Evolutionary conservation across 2,888 invertebrate species (phyloP).

Genomic region (Aricia artaxerxes): DNA sequence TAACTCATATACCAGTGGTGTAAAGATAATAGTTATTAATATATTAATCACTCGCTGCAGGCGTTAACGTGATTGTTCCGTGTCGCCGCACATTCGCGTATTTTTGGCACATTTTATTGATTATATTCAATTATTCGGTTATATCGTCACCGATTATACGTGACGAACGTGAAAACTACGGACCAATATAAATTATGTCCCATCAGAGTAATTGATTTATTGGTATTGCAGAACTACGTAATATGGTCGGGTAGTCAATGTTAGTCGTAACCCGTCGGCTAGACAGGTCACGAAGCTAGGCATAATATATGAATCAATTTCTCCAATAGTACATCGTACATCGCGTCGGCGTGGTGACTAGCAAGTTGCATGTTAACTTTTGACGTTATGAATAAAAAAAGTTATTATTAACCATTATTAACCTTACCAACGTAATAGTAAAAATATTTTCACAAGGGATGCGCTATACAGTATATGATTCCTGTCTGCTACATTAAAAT

Average conservation of each 20-base stretch:
- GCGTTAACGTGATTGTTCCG: background rate
- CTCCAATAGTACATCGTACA: background rate
- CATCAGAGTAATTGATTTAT: background rate
- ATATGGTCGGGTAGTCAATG: background rate
- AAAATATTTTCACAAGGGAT: too few species aligned
- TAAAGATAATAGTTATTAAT: background rate
- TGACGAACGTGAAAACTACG: background rate
- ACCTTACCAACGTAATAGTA: too few species aligned
- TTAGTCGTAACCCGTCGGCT: too few species aligned
- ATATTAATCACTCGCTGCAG: background rate
- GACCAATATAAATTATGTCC: background rate
- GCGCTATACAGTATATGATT: too few species aligned
- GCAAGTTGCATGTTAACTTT: too few species aligned
- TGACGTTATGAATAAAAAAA: too few species aligned
- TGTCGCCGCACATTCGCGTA: background rate
- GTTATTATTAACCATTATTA: too few species aligned
- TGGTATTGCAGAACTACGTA: background rate
- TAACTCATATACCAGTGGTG: background rate
- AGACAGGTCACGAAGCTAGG: background rate
- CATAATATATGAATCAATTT: background rate
- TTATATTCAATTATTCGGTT: background rate
- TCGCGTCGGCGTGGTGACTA: too few species aligned
- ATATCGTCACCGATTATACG: background rate
- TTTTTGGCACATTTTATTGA: slow-evolving; percentile 13
- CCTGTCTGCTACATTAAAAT: background rate